Conservation (phyloP, 2,113 vertebrate species). For the Indicator indicator region DNA sequence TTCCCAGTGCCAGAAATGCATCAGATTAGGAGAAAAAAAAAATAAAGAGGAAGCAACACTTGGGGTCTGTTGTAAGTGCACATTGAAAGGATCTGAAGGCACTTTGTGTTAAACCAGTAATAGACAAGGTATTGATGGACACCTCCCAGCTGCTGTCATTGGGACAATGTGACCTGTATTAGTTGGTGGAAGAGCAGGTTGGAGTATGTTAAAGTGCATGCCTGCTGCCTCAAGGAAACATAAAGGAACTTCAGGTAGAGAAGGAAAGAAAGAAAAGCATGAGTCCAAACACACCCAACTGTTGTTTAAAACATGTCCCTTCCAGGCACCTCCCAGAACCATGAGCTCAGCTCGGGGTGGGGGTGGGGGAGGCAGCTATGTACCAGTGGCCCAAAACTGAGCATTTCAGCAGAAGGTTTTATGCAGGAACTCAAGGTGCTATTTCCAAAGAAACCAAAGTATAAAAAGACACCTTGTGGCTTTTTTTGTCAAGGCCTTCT, state of each 20-base stretch:
- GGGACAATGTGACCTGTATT: neutral
- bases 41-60: neutral
- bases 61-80: neutral
- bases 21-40: neutral
- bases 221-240: neutral
- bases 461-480: neutral
- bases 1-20: neutral
- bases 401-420: neutral
- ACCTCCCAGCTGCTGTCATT: neutral
- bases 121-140: neutral
- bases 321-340: neutral
- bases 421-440: neutral
- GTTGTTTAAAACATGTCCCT: neutral
- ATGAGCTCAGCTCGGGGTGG: neutral
- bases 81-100: neutral
- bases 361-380: accelerated
- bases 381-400: neutral
- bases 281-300: neutral
- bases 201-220: neutral
- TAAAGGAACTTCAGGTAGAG: neutral
- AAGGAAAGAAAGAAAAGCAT: neutral
- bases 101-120: neutral
- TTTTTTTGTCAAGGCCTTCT: neutral
- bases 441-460: neutral
- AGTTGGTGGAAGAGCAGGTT: neutral